Base-by-base conservation (phyloP, 2,797 vertebrate species). In the Microctenopoma lineatum region DNA sequence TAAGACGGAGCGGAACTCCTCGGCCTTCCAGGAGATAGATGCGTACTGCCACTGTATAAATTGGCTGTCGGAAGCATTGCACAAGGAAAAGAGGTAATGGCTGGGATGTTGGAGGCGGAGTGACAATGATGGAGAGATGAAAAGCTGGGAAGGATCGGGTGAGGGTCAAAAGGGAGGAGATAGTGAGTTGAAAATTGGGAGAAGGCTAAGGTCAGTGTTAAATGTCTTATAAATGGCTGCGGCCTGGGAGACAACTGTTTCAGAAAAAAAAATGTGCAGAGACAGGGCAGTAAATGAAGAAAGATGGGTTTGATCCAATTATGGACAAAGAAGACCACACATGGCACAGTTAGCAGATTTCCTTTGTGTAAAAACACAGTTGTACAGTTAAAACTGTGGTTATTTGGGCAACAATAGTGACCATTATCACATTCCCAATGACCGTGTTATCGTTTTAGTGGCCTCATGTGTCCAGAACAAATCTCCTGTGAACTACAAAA, bases 21-120 rank as follows among this genome's bases (percentile, higher is more conserved):
- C 77, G 75, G 70, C 58, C 39, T 54, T 78, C 46, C 66, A 67
- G 71, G 84, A 91, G 86, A 92, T 87, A 81, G 85, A 92, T 92
- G 85, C 41, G n/a, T 79, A 83, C 86, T 88, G 86, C 89, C 87
- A 86, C 70, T 74, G 73, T 80, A 72, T 90, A 91, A 92, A 92
- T 92, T 91, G 89, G 80, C 83, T 90, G 88, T 91, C 83, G 74
- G 87, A 90, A 88, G 85, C 75, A 77, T 79, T 86, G 85, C 46
- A 75, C 56, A 25, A 80, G 59, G 61, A 72, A 79, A 83, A 79
- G 66, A 67, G 47, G 66, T 59, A 63, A 79, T 84, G 57, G 82
- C 76, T 61, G 72, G 66, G 68, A 87, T 80, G 84, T 85, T 84
- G 53, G 69, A 76, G 62, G 69, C 25, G 16, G 48, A 60, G 71